Conservation (phyloP, 2,888 invertebrate genomes). For the Mesorhabditis sp. region DNA sequence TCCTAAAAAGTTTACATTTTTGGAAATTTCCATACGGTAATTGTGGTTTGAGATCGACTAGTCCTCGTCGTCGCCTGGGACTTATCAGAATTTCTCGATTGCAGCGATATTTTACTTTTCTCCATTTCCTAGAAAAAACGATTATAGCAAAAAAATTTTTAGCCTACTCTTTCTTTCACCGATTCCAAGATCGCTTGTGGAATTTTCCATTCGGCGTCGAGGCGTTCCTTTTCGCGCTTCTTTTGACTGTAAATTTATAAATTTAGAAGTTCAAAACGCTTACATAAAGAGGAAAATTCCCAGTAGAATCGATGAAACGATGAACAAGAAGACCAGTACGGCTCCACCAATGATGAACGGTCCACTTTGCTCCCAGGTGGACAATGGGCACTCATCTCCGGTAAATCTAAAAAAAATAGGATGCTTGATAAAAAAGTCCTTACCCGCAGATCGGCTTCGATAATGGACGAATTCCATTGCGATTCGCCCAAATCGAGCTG, state of each 20-base stretch:
- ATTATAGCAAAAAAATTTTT: neutral
- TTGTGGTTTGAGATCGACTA: neutral
- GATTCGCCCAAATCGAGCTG: constrained; percentile 5
- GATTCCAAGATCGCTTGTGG: constrained; percentile 6
- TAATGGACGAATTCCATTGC: neutral
- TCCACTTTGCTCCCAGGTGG: neutral
- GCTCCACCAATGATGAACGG: neutral
- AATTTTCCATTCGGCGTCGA: constrained; percentile 39
- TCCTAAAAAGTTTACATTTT: constrained; percentile 5
- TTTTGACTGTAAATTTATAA: constrained; percentile 21
- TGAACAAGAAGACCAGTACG: neutral
- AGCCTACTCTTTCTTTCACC: neutral
- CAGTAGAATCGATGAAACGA: neutral
- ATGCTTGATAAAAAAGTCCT: neutral
- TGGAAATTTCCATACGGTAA: neutral
- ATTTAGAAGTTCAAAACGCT: neutral
- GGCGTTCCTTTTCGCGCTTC: constrained; percentile 26
- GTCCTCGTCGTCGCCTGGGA: constrained; percentile 1
- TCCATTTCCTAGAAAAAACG: neutral
- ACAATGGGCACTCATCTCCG: neutral
- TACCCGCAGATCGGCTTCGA: constrained; percentile 5
- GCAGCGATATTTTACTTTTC: neutral
- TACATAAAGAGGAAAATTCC: neutral
- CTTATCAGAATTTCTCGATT: neutral
- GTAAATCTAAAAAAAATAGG: neutral